phyloP scores from a whole-genome alignment of 1,140 invertebrate genomes.

The Microplitis mediator region DNA sequence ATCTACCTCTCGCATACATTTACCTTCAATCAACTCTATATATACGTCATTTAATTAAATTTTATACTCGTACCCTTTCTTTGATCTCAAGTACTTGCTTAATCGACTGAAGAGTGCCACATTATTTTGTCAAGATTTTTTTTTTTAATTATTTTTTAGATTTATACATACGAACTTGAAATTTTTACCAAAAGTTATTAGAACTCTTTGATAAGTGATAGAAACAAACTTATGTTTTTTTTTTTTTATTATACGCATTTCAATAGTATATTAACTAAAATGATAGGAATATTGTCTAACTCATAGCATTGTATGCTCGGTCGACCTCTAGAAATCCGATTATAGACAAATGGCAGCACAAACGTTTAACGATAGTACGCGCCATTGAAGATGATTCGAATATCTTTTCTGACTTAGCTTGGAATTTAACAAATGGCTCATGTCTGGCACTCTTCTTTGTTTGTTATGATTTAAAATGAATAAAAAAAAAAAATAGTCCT shows the following conservation, averaged over 20 bases:
- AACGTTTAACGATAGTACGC: constrained; percentile 14
- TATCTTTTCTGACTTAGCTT: constrained; percentile 7
- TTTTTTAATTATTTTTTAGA: background rate
- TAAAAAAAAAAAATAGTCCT: background rate
- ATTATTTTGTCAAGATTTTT: background rate
- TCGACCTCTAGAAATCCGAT: constrained; percentile 15
- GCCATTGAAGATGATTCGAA: constrained; percentile 20
- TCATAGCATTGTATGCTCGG: background rate
- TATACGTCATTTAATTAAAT: constrained; percentile 18
- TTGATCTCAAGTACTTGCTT: constrained; percentile 9
- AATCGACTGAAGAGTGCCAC: background rate
- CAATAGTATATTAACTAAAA: background rate
- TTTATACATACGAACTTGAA: no score
- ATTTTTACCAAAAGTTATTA: no score
- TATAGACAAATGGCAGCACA: constrained; percentile 14
- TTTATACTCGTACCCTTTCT: constrained; percentile 10
- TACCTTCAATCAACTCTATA: background rate
- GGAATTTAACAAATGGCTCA: constrained; percentile 1
- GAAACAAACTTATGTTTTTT: background rate
- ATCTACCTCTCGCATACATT: background rate
- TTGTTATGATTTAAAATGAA: background rate
- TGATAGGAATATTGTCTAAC: background rate
- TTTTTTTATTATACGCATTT: background rate
- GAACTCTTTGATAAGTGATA: no score
- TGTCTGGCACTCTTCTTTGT: background rate